Percentiles rank a stretch among this genome's conserved stretches.
These are phyloP conservation scores for Carlito syrichta DNA, from an alignment of 2,113 vertebrate species.

Conservation along the genomic window DNA sequence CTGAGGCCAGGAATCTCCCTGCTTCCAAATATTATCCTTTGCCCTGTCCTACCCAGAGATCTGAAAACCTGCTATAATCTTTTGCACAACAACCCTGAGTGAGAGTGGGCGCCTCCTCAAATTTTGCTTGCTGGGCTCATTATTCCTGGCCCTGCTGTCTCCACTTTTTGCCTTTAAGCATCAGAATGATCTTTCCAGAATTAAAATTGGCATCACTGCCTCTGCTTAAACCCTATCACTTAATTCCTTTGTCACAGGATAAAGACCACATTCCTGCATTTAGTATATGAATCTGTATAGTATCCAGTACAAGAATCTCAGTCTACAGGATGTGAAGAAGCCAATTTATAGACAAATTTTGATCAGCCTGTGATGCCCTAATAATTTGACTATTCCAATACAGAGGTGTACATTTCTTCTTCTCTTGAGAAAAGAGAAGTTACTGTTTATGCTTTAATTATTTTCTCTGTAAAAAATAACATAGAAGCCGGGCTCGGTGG, in stretches of 20 bases:
- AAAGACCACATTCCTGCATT: not conserved
- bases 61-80: not conserved
- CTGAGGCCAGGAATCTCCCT: not conserved
- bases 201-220: not conserved
- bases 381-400: not conserved
- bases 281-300: not conserved
- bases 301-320: not conserved
- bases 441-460: not conserved
- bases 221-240: not conserved
- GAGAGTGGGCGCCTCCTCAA: rapidly evolving
- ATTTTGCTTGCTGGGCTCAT: rapidly evolving
- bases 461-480: not conserved
- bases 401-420: not conserved
- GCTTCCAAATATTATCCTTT: no score
- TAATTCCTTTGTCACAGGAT: not conserved
- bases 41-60: not conserved
- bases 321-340: not conserved
- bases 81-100: not conserved
- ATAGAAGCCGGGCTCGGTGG: no score
- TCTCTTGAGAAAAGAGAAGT: not conserved
- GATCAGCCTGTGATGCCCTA: not conserved
- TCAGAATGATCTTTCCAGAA: not conserved
- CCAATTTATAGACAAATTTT: not conserved
- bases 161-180: not conserved
- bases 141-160: rapidly evolving